Conservation (phyloP, 2,113 vertebrate genomes). For the Lipophrys pholis region DNA sequence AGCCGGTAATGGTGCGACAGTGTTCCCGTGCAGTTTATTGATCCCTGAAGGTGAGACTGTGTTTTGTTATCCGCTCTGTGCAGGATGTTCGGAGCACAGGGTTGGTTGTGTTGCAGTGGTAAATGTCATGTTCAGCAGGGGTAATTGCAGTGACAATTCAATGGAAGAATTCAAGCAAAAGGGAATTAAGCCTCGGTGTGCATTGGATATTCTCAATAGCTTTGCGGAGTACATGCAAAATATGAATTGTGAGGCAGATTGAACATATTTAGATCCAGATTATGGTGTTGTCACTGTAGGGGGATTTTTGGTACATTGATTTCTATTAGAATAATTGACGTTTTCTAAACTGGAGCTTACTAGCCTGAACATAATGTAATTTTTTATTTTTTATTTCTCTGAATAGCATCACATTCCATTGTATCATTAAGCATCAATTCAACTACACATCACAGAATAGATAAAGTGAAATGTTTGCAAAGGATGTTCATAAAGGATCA, state of each 20-base stretch:
- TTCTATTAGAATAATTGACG: no score
- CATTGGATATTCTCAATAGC: no score
- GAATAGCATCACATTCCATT: no score
- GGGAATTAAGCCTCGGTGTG: background rate
- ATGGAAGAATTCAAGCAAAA: background rate
- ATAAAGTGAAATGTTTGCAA: constrained; percentile 28
- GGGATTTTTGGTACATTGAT: no score
- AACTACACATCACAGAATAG: background rate
- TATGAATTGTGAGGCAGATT: no score
- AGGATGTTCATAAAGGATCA: no score
- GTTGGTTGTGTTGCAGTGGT: background rate
- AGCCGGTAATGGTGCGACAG: constrained; percentile 5
- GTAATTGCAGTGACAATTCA: no score
- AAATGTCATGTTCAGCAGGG: background rate
- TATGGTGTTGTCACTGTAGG: background rate
- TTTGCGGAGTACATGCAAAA: no score
- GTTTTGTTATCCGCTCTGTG: background rate
- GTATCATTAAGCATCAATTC: no score
- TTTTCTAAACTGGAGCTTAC: background rate
- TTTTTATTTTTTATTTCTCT: no score
- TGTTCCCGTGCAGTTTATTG: constrained; percentile 8
- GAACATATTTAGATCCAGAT: background rate
- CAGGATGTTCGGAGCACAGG: background rate
- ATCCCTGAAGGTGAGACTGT: constrained; percentile 27
- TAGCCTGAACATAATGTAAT: background rate